Base-by-base conservation (phyloP, 2,888 invertebrate genomes). In the Campoplex capitator region DNA sequence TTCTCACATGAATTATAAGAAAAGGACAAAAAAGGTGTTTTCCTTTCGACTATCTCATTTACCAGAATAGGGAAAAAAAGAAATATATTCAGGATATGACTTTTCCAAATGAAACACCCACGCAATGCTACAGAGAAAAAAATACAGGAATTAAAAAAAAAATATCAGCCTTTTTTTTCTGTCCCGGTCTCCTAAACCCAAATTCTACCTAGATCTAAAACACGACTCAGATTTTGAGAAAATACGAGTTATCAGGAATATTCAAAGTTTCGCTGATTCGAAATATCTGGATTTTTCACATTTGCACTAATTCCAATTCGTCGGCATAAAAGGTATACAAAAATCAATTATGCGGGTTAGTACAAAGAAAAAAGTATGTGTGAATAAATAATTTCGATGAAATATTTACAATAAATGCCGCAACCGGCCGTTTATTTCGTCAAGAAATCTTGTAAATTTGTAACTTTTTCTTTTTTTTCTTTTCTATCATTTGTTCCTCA, bases 371-470 rank as follows among this genome's bases (percentile, higher is more conserved):
- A 38, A 32, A 45, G 38, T 32, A 38, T 32, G 42, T 4, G 38
- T n/a, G 23, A 70, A 71, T 32, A 35, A 42, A 6, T 35, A 35
- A 78, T 58, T 45, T 7, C 11, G 74, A 28, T 35, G 2, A 16
- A 58, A 45, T 56, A 58, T 81, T 84, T 84, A 84, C 86, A 88
- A 86, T 83, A 86, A 88, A 86, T 84, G 86, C 86, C 88, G 9
- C 42, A 68, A 78, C 71, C 58, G 81, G 75, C 77, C 75, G 65
- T 86, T 88, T 88, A 86, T 88, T 84, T 79, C 45, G 58, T 78
- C 70, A 81, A 88, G 78, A 48, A 88, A 81, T 82, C 65, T 75
- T 82, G 81, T 82, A 73, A 80, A 76, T 54, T 77, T 51, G 51
- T 77, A 62, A 32, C 32, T 62, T 62, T 32, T 71, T 56, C 11